Evolutionary conservation across 2,888 invertebrate species (phyloP), one percentile per base, ranked within the genome.

Genomic region (Xestia sexstrigata): DNA sequence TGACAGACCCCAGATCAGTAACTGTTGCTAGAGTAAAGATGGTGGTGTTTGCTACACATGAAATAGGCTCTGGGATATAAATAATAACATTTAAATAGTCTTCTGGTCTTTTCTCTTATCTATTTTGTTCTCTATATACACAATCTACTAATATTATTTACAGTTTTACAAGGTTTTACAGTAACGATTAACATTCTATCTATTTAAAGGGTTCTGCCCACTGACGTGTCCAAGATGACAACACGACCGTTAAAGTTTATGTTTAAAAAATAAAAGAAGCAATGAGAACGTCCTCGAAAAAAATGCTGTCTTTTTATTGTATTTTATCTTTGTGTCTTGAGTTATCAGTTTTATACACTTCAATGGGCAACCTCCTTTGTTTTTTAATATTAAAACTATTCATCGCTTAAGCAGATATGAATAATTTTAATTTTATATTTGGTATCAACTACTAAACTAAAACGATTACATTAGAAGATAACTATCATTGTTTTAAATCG

Each of bases 71-170:
- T 39, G 11, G 15, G 49, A 55, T 62, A 66, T n/a, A 17, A n/a
- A 49, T 70, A 49, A n/a, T 39, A 35, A 60, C 17, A 67, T 20
- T 35, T 26, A 47, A 15, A 42, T 49, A 70, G 58, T 73, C 74
- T 79, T 65, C 79, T 75, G 70, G 73, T 58, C 66, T 60, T 77
- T 65, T 52, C 39, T 69, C 35, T 72, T 73, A 74, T 69, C 52
- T 82, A 81, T 74, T 83, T 83, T 89, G 89, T 87, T 88, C 87
- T 84, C 68, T 83, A 85, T 76, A 77, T 87, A 85, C 85, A 85
- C 62, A 42, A 45, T 65, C 65, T 65, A 65, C 42, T 65, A 65
- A 15, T 42, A 26, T 42, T 65, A 65, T 65, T 65, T 65, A 65
- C 65, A 65, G 15, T 65, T 65, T 62, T 62, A 62, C 62, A 39